phyloP scores from a whole-genome alignment of 2,888 invertebrate genomes.

The Meliscaeva auricollis region DNA sequence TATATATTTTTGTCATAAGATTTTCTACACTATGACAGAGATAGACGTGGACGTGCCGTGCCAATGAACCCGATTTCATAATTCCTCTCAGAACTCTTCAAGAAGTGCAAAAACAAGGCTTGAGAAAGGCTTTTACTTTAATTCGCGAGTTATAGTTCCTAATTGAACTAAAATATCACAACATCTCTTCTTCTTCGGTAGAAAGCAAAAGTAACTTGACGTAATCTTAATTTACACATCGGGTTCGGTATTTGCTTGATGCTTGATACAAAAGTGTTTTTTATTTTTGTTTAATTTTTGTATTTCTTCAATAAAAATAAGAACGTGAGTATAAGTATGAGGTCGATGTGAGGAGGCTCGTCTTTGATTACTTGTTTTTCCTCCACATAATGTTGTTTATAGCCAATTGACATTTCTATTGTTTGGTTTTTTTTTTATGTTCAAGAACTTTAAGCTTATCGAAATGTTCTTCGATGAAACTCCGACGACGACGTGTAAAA shows the following conservation, averaged over 20 bases:
- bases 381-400: neutral
- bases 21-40: neutral
- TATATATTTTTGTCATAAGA: conserved; percentile 51
- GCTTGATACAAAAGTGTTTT: conserved; percentile 3
- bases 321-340: conserved; percentile 22
- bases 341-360: conserved; percentile 23
- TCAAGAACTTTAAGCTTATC: conserved; percentile 6
- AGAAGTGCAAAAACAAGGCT: neutral
- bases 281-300: neutral
- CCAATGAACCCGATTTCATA: conserved; percentile 11
- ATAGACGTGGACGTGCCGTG: neutral
- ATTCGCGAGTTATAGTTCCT: neutral
- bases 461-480: neutral
- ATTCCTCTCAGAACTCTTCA: neutral
- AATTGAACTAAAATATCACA: neutral
- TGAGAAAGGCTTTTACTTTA: neutral
- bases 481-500: neutral
- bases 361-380: conserved; percentile 21
- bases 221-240: conserved; percentile 30
- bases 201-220: conserved; percentile 28
- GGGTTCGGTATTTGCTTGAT: conserved; percentile 1
- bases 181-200: neutral
- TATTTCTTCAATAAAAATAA: conserved; percentile 2
- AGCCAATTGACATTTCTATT: neutral
- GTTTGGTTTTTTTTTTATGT: neutral